These are phyloP conservation scores for Orthosia cruda DNA, from an alignment of 2,888 invertebrate species.

Conservation along the genomic window DNA sequence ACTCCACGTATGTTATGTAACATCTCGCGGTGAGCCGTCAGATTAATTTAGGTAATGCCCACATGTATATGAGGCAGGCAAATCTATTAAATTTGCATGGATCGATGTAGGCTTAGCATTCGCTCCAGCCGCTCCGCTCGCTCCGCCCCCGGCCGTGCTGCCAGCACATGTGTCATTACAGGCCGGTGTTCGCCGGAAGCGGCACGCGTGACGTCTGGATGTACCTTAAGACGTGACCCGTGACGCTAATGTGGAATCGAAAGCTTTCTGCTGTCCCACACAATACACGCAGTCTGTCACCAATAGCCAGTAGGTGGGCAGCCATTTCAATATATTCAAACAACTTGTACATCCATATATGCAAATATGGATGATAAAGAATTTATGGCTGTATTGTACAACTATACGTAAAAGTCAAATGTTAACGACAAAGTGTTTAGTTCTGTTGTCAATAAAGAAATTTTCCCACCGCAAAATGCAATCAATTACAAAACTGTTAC, in stretches of 20 bases:
- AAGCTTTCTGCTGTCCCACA: conserved; percentile 70
- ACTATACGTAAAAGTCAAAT: conserved; percentile 20
- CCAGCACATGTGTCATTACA: conserved; percentile 79
- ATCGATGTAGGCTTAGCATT: conserved; percentile 68
- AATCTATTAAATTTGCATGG: conserved; percentile 69
- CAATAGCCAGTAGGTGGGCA: conserved; percentile 67
- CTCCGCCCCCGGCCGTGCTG: conserved; percentile 64
- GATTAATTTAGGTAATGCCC: conserved; percentile 52
- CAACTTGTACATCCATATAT: conserved; percentile 49
- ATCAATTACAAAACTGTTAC: conserved; percentile 40
- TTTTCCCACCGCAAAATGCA: conserved; percentile 48
- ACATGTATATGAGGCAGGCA: conserved; percentile 47
- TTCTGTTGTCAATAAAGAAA: not conserved
- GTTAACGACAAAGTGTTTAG: conserved; percentile 30
- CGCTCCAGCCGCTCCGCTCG: conserved; percentile 52
- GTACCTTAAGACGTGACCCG: conserved; percentile 86
- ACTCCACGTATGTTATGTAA: conserved; percentile 23
- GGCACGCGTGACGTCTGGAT: conserved; percentile 86
- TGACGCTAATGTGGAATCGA: conserved; percentile 77
- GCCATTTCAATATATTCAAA: conserved; percentile 53
- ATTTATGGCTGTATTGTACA: conserved; percentile 9
- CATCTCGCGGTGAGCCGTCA: conserved; percentile 34
- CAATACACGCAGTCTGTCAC: conserved; percentile 67
- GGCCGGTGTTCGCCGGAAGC: conserved; percentile 83
- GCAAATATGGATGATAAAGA: conserved; percentile 40